Conservation (phyloP, 1,140 invertebrate genomes). For the Amyelois transitella region DNA sequence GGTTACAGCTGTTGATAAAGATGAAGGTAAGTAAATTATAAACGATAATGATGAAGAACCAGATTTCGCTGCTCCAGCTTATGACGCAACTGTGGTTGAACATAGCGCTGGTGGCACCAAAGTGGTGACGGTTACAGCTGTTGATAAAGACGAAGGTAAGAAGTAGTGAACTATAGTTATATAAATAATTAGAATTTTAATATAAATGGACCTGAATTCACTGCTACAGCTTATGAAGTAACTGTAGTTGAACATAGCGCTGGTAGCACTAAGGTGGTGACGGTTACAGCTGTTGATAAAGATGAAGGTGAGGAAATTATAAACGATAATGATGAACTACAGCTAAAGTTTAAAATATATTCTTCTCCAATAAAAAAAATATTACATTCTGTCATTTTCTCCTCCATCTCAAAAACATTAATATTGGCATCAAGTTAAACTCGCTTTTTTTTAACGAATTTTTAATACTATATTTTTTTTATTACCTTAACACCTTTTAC, state of each 20-base stretch:
- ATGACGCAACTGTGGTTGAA: slow-evolving; percentile 83
- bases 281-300: slow-evolving; percentile 82
- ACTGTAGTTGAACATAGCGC: slow-evolving; percentile 84
- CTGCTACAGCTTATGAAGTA: slow-evolving; percentile 79
- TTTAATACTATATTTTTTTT: too few relatives aligned
- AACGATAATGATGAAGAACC: slow-evolving; percentile 94
- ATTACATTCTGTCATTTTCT: too few relatives aligned
- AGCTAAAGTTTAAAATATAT: too few relatives aligned
- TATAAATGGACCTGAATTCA: slow-evolving; percentile 87
- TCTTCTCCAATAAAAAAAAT: too few relatives aligned
- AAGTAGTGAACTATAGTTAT: too few relatives aligned
- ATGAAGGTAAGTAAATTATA: slow-evolving; percentile 83
- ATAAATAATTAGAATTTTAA: too few relatives aligned
- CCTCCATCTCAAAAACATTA: too few relatives aligned
- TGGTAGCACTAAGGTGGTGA: slow-evolving; percentile 79
- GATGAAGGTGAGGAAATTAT: slow-evolving; percentile 86
- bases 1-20: slow-evolving; percentile 83
- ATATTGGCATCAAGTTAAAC: too few relatives aligned
- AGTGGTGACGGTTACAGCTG: slow-evolving; percentile 81
- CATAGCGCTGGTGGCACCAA: slow-evolving; percentile 82
- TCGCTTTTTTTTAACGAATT: too few relatives aligned
- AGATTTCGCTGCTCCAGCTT: slow-evolving; percentile 80
- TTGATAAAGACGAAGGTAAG: slow-evolving; percentile 82
- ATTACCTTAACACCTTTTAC: too few relatives aligned
- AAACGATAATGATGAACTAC: slow-evolving; percentile 93